Evolutionary conservation across 2,113 vertebrate genomes (phyloP).

Genomic region (Tragelaphus buxtoni): DNA sequence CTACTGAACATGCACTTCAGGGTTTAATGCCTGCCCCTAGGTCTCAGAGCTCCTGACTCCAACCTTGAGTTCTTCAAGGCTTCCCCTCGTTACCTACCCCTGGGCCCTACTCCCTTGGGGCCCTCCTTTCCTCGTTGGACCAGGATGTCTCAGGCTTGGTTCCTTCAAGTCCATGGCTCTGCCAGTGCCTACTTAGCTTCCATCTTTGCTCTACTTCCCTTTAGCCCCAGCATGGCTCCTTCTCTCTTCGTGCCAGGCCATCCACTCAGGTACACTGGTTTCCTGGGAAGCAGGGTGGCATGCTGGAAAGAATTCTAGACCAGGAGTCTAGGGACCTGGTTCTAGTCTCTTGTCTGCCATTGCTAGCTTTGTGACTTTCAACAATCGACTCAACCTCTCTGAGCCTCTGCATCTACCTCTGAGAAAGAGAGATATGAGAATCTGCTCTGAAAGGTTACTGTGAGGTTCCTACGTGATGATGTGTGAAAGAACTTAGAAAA

Average conservation of each 20-base stretch:
- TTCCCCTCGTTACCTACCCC: not conserved
- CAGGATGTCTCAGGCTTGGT: not conserved
- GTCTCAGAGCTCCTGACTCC: not conserved
- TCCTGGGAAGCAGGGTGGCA: not conserved
- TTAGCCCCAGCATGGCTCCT: not conserved
- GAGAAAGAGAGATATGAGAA: not conserved
- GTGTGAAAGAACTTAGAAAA: not conserved
- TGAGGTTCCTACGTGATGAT: not conserved
- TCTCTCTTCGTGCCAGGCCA: not conserved
- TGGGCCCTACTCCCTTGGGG: too few species aligned
- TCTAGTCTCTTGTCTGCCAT: not conserved
- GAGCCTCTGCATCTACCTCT: not conserved
- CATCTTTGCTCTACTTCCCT: not conserved
- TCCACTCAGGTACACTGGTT: not conserved
- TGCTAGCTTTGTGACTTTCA: not conserved
- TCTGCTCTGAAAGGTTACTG: not conserved
- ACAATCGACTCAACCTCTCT: not conserved
- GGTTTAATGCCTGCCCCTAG: not conserved
- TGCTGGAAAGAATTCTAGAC: not conserved
- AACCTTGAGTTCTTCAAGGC: not conserved
- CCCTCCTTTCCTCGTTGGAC: not conserved
- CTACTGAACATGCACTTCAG: not conserved
- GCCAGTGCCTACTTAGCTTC: not conserved
- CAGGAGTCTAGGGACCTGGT: not conserved
- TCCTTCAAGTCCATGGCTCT: not conserved